phyloP scores from a whole-genome alignment of 2,888 invertebrate genomes.

The Spisula solida region DNA sequence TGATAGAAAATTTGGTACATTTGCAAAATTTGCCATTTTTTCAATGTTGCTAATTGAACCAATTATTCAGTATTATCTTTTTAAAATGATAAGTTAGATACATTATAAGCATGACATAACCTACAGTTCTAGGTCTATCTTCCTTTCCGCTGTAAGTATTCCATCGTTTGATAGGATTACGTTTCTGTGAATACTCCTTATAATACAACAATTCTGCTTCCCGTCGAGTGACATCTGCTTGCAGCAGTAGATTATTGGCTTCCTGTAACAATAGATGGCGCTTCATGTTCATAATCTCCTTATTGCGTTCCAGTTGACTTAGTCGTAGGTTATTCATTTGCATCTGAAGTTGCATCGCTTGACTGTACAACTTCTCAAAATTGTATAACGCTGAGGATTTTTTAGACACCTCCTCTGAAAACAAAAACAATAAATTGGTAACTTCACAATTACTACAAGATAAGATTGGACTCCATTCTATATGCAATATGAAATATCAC shows the following conservation, averaged over 20 bases:
- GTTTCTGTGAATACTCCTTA: conserved; percentile 78
- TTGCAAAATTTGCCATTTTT: too few relatives aligned
- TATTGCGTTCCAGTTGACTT: conserved; percentile 85
- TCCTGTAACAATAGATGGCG: conserved; percentile 85
- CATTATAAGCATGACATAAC: not conserved
- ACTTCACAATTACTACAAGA: not conserved
- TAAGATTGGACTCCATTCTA: too few relatives aligned
- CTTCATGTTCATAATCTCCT: conserved; percentile 85
- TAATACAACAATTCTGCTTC: conserved; percentile 84
- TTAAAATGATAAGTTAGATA: too few relatives aligned
- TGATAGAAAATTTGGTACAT: too few relatives aligned
- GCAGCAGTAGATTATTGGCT: conserved; percentile 85
- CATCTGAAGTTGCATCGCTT: conserved; percentile 84
- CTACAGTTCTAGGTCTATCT: conserved; percentile 70
- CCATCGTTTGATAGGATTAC: conserved; percentile 81
- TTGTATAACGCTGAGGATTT: conserved; percentile 82
- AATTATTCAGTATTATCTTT: too few relatives aligned
- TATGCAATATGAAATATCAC: too few relatives aligned
- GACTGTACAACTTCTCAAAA: conserved; percentile 84
- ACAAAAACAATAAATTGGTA: conserved; percentile 20
- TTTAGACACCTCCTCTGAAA: conserved; percentile 81
- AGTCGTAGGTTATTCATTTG: conserved; percentile 85
- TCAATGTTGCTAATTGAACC: too few relatives aligned
- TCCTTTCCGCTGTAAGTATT: conserved; percentile 84
- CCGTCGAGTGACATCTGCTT: conserved; percentile 84